phyloP scores from a whole-genome alignment of 2,888 invertebrate species.

The Drosophila mettleri region DNA sequence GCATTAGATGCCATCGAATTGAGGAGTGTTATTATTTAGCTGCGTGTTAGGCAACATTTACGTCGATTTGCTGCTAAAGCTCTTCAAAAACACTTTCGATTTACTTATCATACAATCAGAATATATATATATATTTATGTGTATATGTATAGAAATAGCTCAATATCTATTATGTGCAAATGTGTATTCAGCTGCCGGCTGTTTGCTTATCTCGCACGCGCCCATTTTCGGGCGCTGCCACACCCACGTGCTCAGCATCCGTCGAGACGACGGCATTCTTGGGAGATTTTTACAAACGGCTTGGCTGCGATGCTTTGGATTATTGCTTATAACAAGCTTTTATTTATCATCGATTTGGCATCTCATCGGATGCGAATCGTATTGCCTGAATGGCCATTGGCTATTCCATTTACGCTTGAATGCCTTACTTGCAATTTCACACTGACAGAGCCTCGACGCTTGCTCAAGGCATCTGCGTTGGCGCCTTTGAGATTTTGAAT shows the following conservation, averaged over 20 bases:
- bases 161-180: conserved; percentile 57
- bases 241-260: conserved; percentile 13
- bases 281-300: conserved; percentile 51
- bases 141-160: conserved; percentile 21
- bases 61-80: conserved; percentile 28
- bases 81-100: conserved; percentile 31
- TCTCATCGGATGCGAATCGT: conserved; percentile 47
- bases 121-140: conserved; percentile 4
- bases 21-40: conserved; percentile 1
- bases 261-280: conserved; percentile 18
- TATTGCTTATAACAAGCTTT: conserved; percentile 73
- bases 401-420: conserved; percentile 43
- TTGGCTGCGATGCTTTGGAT: conserved; percentile 60
- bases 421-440: conserved; percentile 49
- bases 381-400: conserved; percentile 45
- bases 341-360: conserved; percentile 76
- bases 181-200: conserved; percentile 52
- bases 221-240: conserved; percentile 29
- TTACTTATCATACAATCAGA: conserved; percentile 31
- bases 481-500: conserved; percentile 48
- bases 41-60: conserved; percentile 21
- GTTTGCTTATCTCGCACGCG: conserved; percentile 55
- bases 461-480: neutral
- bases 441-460: conserved; percentile 1
- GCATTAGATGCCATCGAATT: conserved; percentile 15